A percentile compares a stretch with the other conserved stretches of the same genome.
phyloP scores from a whole-genome alignment of 2,888 invertebrate genomes.

The Eurois occulta region DNA sequence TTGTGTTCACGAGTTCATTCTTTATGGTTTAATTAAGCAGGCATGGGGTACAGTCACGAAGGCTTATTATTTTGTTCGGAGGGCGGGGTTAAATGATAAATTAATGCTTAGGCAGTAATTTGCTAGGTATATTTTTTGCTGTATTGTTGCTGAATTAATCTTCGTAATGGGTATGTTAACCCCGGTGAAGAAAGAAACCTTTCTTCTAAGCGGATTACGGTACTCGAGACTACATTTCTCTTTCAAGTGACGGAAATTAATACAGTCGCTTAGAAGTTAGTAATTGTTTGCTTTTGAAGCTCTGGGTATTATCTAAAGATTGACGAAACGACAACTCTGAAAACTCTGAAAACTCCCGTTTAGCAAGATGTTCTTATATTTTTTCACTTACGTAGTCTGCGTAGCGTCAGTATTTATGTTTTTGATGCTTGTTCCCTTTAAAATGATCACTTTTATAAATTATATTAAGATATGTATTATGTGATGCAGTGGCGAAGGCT shows the following conservation, averaged over 20 bases:
- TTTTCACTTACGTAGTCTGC: background rate
- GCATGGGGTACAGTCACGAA: constrained; percentile 74
- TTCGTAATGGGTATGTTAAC: constrained; percentile 74
- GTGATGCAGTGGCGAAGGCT: no score
- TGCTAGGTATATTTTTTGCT: constrained; percentile 78
- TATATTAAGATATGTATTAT: no score
- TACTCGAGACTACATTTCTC: constrained; percentile 55
- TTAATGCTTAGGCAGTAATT: constrained; percentile 83
- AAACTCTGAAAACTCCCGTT: background rate
- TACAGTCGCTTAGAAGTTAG: constrained; percentile 40
- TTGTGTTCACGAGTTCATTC: constrained; percentile 58
- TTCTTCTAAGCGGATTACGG: constrained; percentile 63
- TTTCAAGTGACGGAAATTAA: constrained; percentile 53
- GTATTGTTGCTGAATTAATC: constrained; percentile 74
- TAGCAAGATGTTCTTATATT: background rate
- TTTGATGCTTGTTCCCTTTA: background rate
- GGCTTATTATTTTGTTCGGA: constrained; percentile 72
- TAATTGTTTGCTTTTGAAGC: constrained; percentile 34
- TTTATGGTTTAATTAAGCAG: constrained; percentile 69
- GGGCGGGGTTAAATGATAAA: constrained; percentile 81
- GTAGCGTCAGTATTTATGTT: no score
- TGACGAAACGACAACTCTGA: no score
- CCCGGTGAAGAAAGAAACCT: constrained; percentile 66
- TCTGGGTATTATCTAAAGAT: constrained; percentile 19
- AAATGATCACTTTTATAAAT: no score